phyloP scores from a whole-genome alignment of 35 echinoderm and acorn worm species.

The Nesometra sesokonis region DNA sequence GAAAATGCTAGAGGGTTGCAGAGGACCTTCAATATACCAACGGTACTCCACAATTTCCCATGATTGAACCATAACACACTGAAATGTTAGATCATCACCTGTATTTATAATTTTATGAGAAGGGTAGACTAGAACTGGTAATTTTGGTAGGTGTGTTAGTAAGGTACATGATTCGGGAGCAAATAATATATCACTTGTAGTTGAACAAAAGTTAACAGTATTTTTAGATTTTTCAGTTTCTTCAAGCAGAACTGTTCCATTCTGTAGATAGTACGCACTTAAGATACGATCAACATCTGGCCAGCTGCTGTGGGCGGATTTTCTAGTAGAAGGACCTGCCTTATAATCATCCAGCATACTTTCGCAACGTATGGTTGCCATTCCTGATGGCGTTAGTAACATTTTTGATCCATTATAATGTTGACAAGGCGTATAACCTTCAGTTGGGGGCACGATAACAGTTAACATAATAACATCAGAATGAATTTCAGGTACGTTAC shows the following conservation, averaged over 20 bases:
- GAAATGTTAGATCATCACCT: conserved; percentile 29
- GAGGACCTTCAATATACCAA: conserved; percentile 21
- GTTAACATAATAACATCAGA: conserved; percentile 35
- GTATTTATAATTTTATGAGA: neutral
- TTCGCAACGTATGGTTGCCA: conserved; percentile 16
- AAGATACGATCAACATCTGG: conserved; percentile 21
- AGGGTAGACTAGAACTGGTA: conserved; percentile 23
- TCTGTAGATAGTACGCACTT: conserved; percentile 52
- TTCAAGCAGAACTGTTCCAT: conserved; percentile 32
- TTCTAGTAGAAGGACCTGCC: neutral
- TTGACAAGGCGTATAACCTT: conserved; percentile 34
- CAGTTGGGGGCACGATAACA: conserved; percentile 25
- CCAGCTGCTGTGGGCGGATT: conserved; percentile 49
- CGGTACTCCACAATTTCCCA: conserved; percentile 28
- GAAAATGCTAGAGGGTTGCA: conserved; percentile 22
- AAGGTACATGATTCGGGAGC: conserved; percentile 33
- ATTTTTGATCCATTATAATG: conserved; percentile 36
- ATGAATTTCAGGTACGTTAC: conserved; percentile 9
- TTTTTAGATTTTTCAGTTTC: conserved; percentile 24
- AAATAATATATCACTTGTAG: conserved; percentile 20
- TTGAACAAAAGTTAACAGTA: conserved; percentile 32
- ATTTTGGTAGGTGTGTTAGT: conserved; percentile 1
- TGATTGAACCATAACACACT: conserved; percentile 17
- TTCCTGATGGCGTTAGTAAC: conserved; percentile 24
- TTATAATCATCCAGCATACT: neutral